A percentile compares a stretch with the other conserved stretches of the same genome.
phyloP scores from a whole-genome alignment of 1,140 invertebrate species.

The Drosophila nannoptera region DNA sequence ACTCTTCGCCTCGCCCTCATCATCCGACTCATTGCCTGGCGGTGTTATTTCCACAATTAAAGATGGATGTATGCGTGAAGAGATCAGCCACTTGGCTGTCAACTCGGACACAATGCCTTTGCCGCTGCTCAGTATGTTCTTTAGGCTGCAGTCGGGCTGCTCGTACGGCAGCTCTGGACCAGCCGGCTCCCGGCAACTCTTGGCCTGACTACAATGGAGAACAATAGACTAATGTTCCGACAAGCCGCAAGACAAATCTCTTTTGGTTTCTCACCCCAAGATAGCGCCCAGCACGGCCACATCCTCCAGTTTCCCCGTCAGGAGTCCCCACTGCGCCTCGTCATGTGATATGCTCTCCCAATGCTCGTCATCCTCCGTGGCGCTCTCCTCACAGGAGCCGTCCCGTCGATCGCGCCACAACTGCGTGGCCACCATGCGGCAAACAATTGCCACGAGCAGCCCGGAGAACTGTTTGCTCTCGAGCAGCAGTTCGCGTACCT shows the following conservation, averaged over 20 bases:
- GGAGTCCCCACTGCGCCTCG: conserved; percentile 89
- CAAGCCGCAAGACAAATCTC: neutral
- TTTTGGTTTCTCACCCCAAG: conserved; percentile 79
- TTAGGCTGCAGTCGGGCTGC: conserved; percentile 85
- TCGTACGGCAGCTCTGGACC: conserved; percentile 82
- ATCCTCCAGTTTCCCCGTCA: conserved; percentile 94
- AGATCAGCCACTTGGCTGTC: conserved; percentile 89
- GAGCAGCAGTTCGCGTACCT: conserved; percentile 84
- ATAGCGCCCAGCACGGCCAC: conserved; percentile 88
- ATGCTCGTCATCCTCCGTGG: conserved; percentile 80
- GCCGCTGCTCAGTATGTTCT: conserved; percentile 87
- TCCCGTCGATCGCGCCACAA: conserved; percentile 78
- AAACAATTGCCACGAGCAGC: conserved; percentile 87
- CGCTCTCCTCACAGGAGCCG: conserved; percentile 78
- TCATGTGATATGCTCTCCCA: conserved; percentile 93
- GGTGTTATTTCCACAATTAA: conserved; percentile 64
- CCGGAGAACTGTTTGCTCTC: conserved; percentile 86
- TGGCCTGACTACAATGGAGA: conserved; percentile 42
- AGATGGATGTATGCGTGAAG: conserved; percentile 84
- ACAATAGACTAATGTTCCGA: neutral
- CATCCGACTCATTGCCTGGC: conserved; percentile 41
- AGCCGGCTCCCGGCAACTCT: conserved; percentile 50
- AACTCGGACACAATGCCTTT: conserved; percentile 91
- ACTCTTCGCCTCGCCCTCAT: conserved; percentile 30
- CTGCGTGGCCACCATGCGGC: conserved; percentile 84